Percentiles rank a stretch among this genome's conserved stretches.
phyloP scores from a whole-genome alignment of 1,140 invertebrate species.

The Palaemon carinicauda region DNA sequence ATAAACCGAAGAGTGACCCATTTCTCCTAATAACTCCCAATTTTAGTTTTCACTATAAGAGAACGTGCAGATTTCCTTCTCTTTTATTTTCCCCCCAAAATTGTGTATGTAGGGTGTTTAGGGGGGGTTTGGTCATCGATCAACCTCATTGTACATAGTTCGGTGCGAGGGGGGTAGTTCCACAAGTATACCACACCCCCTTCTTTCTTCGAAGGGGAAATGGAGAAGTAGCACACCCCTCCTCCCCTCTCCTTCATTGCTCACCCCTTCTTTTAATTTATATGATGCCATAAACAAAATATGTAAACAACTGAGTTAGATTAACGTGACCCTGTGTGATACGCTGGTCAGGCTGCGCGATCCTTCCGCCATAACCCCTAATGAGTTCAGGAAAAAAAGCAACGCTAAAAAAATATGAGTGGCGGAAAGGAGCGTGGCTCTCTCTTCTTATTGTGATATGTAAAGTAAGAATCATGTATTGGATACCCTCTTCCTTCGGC shows the following conservation, averaged over 20 bases:
- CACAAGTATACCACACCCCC: background rate
- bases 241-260: conserved; percentile 33
- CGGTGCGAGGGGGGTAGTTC: background rate
- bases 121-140: too few relatives aligned
- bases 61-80: too few relatives aligned
- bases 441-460: conserved; percentile 38
- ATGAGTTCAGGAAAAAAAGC: too few relatives aligned
- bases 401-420: background rate
- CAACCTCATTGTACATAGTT: too few relatives aligned
- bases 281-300: conserved; percentile 40
- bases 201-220: background rate
- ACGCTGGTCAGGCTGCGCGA: conserved; percentile 39
- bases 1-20: too few relatives aligned
- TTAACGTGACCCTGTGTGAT: conserved; percentile 35
- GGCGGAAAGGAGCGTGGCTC: background rate
- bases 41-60: too few relatives aligned
- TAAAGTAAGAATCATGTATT: background rate
- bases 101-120: too few relatives aligned
- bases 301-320: conserved; percentile 40
- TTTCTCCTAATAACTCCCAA: too few relatives aligned
- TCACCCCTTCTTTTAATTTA: conserved; percentile 45
- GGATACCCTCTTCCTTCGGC: background rate
- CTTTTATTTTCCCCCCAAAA: too few relatives aligned
- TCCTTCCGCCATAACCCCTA: background rate
- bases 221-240: background rate